Conservation (phyloP, 2,888 invertebrate genomes). For the Rotaria sp. region DNA sequence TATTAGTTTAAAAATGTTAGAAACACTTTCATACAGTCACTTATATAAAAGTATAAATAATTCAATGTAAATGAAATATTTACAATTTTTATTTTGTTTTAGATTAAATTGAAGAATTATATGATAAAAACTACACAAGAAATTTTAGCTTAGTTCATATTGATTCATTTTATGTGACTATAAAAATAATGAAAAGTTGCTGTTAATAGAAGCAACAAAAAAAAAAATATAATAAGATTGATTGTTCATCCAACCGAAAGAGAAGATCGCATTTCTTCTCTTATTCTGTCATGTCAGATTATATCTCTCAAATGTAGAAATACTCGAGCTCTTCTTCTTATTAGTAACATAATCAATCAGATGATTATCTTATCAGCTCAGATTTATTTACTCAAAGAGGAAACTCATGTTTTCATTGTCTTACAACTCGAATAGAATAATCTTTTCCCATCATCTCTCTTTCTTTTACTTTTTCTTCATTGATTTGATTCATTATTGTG, state of each 20-base stretch:
- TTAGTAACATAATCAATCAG: background rate
- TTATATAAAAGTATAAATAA: too few relatives aligned
- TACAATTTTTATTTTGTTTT: too few relatives aligned
- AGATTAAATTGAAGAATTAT: too few relatives aligned
- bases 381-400: background rate
- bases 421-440: background rate
- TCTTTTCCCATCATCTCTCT: background rate
- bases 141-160: too few relatives aligned
- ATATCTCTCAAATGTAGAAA: background rate
- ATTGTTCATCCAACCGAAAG: background rate
- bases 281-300: background rate
- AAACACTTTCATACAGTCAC: too few relatives aligned
- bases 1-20: too few relatives aligned
- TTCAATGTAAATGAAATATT: too few relatives aligned
- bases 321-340: background rate
- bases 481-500: background rate
- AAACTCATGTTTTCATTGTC: background rate
- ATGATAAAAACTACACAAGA: too few relatives aligned
- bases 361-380: background rate
- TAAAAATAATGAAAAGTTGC: background rate
- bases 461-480: background rate
- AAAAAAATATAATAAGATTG: background rate
- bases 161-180: background rate
- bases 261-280: background rate
- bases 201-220: background rate